phyloP scores from a whole-genome alignment of 2,888 invertebrate species.

The Salpingus planirostris region DNA sequence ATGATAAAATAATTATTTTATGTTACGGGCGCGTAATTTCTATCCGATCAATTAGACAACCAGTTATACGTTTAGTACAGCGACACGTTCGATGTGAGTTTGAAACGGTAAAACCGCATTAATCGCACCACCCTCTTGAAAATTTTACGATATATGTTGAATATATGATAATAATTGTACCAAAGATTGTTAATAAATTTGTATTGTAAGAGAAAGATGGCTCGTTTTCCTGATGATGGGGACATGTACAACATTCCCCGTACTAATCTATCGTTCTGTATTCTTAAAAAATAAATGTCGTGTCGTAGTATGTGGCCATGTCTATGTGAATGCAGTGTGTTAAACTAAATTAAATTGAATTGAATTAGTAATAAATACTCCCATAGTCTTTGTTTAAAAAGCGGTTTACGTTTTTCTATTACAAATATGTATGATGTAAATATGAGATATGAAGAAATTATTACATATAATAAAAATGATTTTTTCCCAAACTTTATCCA shows the following conservation, averaged over 20 bases:
- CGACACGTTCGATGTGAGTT: conserved; percentile 4
- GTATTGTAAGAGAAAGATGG: conserved; percentile 12
- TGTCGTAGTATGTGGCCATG: conserved; percentile 27
- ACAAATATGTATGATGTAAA: conserved; percentile 28
- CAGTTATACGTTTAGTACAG: conserved; percentile 7
- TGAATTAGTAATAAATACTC: conserved; percentile 17
- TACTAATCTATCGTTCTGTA: conserved; percentile 20
- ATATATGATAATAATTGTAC: conserved; percentile 21
- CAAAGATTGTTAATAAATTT: conserved; percentile 27
- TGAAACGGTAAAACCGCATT: conserved; percentile 12
- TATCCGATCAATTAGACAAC: too few relatives aligned
- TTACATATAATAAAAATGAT: conserved; percentile 21
- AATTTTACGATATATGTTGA: conserved; percentile 18
- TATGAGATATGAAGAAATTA: too few relatives aligned
- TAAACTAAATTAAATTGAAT: too few relatives aligned
- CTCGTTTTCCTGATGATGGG: conserved; percentile 1
- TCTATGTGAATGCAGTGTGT: conserved; percentile 26
- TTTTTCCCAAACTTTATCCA: too few relatives aligned
- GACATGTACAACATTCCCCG: conserved; percentile 17
- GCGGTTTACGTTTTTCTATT: conserved; percentile 25
- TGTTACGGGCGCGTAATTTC: too few relatives aligned
- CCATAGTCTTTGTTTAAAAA: conserved; percentile 21
- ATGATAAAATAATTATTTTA: too few relatives aligned
- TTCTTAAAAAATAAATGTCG: conserved; percentile 25
- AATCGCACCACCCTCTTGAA: conserved; percentile 16